Percentiles rank a stretch among this genome's conserved stretches.
phyloP scores from a whole-genome alignment of 2,888 invertebrate genomes.

The Xestia rhomboidea region DNA sequence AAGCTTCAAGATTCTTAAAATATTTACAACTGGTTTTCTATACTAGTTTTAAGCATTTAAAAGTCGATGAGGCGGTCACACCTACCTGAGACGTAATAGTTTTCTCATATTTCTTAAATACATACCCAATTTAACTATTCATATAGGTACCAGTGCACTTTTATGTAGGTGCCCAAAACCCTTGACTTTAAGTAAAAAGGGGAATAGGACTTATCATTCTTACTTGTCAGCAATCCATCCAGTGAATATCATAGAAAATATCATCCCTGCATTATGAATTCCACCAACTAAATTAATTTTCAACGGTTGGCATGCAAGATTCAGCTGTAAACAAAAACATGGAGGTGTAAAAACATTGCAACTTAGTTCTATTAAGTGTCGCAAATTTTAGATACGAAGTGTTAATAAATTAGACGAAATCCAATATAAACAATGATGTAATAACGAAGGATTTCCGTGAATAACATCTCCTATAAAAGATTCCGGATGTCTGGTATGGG shows the following conservation, averaged over 20 bases:
- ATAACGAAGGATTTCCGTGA: conserved; percentile 20
- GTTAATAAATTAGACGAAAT: conserved; percentile 32
- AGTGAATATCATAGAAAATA: conserved; percentile 90
- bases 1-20: conserved; percentile 19
- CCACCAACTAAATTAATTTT: conserved; percentile 89
- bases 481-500: conserved; percentile 24
- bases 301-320: conserved; percentile 86
- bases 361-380: conserved; percentile 17
- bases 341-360: conserved; percentile 26
- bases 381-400: conserved; percentile 30
- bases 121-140: not conserved
- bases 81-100: not conserved
- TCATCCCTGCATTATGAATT: conserved; percentile 92
- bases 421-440: conserved; percentile 40
- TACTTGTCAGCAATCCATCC: conserved; percentile 92
- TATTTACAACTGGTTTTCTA: conserved; percentile 6
- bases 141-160: not conserved
- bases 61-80: not conserved
- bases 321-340: conserved; percentile 74
- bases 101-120: not conserved
- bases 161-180: not conserved
- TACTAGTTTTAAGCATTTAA: conserved; percentile 6
- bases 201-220: conserved; percentile 34
- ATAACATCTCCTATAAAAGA: conserved; percentile 8
- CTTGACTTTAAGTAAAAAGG: not conserved